These are phyloP conservation scores for Syngnathus acus DNA, from an alignment of 2,797 vertebrate genomes.

Conservation along the genomic window DNA sequence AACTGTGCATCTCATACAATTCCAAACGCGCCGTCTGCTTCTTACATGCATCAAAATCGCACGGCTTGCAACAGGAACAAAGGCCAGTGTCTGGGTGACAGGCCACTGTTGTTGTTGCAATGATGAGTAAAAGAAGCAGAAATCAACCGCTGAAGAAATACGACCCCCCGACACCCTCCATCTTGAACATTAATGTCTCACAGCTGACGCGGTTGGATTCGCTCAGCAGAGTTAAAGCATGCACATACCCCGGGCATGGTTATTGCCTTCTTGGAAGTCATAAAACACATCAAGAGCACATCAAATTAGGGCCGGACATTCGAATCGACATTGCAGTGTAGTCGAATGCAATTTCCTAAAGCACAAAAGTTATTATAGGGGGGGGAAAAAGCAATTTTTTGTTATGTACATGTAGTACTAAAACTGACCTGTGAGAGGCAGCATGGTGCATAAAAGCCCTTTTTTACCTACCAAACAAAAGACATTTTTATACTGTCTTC, in stretches of 20 bases:
- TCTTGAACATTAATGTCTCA: background rate
- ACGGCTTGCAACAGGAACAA: background rate
- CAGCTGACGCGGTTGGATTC: background rate
- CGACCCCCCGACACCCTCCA: background rate
- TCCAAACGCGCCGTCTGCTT: constrained; percentile 2
- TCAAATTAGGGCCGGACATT: too few species aligned
- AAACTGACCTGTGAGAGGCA: background rate
- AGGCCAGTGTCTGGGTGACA: background rate
- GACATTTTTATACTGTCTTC: background rate
- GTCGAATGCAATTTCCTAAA: too few species aligned
- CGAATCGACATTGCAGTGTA: too few species aligned
- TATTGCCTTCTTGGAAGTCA: too few species aligned
- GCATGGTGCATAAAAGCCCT: background rate
- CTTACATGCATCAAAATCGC: background rate
- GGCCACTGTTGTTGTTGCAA: background rate
- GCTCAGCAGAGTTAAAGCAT: background rate
- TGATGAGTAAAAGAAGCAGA: background rate
- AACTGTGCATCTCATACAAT: background rate
- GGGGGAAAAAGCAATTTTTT: too few species aligned
- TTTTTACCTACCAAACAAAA: too few species aligned
- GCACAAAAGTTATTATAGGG: too few species aligned
- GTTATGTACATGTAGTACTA: background rate
- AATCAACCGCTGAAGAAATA: background rate
- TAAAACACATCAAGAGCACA: too few species aligned
- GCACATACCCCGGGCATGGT: too few species aligned